Evolutionary conservation across 2,113 vertebrate genomes (phyloP), one percentile per base, ranked within the genome.

Genomic region (Erinaceus europaeus): DNA sequence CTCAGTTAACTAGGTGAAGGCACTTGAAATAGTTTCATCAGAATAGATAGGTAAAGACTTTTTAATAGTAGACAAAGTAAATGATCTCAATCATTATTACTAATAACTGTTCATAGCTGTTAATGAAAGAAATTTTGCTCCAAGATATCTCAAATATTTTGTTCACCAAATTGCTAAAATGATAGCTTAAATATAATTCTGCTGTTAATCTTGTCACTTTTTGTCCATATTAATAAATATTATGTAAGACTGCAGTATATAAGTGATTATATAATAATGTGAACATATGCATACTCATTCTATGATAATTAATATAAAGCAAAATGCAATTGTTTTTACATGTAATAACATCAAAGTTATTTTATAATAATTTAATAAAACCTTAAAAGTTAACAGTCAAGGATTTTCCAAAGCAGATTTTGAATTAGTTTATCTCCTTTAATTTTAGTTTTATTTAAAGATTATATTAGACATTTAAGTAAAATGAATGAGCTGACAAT

Each of bases 401-500:
- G 78, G 9, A 11, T 52, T 62, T 44, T 80, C 18, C 77, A 80
- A 76, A 73, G 44, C 3, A 84, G 44, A 62, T 55, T 40, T 75
- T 89, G 27, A 88, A 76, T 34, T 81, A 46, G 91, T 77, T 88
- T 84, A 1, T 64, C 62, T 84, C 57, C 21, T 20, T 65, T 84
- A 86, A 42, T 4, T 76, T 61, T 77, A 5, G 3, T 84, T 88
- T 93, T 94, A 69, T 64, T 85, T 79, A 85, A 73, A 72, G 52
- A 11, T 40, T 90, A 8, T 50, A 67, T 72, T 77, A 91, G 84
- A 36, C 71, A 91, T 64, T 27, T 88, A 87, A 42, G 42, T 88
- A 1, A 29, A 78, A 74, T 34, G 55, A 91, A 65, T 21, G 59
- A 46, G 42, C n/a, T 94, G 81, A 84, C 62, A 6, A 7, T 53